A percentile compares a stretch with the other conserved stretches of the same genome.
These are phyloP conservation scores for Gari tellinella DNA, from an alignment of 2,888 invertebrate genomes.

Conservation along the genomic window DNA sequence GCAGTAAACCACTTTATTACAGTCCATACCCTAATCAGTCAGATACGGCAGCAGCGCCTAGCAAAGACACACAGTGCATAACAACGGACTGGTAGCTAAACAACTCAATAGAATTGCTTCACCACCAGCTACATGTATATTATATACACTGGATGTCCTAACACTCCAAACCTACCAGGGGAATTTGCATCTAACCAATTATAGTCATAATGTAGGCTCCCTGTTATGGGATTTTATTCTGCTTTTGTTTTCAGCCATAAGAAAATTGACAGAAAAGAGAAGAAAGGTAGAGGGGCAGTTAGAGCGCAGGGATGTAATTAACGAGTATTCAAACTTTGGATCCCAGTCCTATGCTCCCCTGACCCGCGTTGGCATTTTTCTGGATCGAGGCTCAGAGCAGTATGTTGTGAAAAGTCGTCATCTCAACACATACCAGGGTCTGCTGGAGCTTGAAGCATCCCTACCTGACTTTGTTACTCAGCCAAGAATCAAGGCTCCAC, in stretches of 20 bases:
- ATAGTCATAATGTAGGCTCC: too few relatives aligned
- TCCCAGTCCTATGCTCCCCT: slow-evolving; percentile 84
- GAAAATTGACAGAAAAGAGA: slow-evolving; percentile 82
- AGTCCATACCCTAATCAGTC: too few relatives aligned
- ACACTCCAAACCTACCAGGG: too few relatives aligned
- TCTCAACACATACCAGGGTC: slow-evolving; percentile 83
- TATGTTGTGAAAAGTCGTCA: slow-evolving; percentile 83
- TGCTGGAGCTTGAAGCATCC: slow-evolving; percentile 83
- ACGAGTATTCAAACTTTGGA: slow-evolving; percentile 80
- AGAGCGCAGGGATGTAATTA: slow-evolving; percentile 78
- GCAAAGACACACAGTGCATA: too few relatives aligned
- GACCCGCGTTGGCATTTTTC: slow-evolving; percentile 83
- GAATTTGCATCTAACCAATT: too few relatives aligned
- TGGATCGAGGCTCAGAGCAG: slow-evolving; percentile 83
- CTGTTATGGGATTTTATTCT: too few relatives aligned
- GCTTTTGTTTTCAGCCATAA: slow-evolving; percentile 75
- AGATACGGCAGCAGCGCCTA: too few relatives aligned
- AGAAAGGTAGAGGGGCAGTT: slow-evolving; percentile 78
- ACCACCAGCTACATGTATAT: too few relatives aligned
- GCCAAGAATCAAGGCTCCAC: slow-evolving; percentile 82
- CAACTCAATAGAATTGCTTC: too few relatives aligned
- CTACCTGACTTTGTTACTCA: slow-evolving; percentile 82
- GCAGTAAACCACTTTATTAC: too few relatives aligned
- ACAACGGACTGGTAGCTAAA: too few relatives aligned
- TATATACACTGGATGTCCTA: too few relatives aligned